These are phyloP conservation scores for Ciconia nigra DNA, from an alignment of 2,797 vertebrate species.

Conservation along the genomic window DNA sequence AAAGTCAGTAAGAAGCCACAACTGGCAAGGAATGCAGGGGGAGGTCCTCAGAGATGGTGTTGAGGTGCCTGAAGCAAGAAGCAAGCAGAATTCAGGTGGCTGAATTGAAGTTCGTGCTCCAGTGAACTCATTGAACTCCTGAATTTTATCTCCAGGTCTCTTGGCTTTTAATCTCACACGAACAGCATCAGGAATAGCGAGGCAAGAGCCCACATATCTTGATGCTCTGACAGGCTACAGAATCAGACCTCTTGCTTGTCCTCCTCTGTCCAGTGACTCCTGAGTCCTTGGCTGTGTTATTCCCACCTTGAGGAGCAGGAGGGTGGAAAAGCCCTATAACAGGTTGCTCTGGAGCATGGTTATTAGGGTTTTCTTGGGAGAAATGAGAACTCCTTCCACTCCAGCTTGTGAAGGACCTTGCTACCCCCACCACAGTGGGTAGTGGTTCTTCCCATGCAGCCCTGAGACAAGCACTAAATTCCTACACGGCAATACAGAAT, in stretches of 20 bases:
- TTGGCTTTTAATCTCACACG: not conserved
- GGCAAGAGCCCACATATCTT: not conserved
- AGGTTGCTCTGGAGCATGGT: not conserved
- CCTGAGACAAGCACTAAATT: not conserved
- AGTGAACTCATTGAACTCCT: not conserved
- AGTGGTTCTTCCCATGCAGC: not conserved
- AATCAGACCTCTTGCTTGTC: not conserved
- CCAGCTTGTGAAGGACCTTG: not conserved
- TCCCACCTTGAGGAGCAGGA: not conserved
- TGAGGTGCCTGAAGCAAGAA: not conserved
- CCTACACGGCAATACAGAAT: not conserved
- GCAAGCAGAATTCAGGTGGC: not conserved
- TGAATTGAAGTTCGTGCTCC: not conserved
- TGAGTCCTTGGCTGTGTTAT: not conserved
- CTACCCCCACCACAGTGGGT: fast-evolving
- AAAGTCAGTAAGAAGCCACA: not conserved
- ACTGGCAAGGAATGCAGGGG: not conserved
- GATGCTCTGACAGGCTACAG: not conserved
- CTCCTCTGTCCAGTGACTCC: not conserved
- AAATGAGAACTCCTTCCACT: not conserved
- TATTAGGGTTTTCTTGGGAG: not conserved
- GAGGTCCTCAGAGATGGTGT: not conserved
- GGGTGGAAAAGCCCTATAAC: not conserved
- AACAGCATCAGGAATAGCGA: not conserved
- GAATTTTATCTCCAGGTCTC: not conserved